Conservation (phyloP, 1,140 invertebrate genomes). For the Geopemphigus sp. region DNA sequence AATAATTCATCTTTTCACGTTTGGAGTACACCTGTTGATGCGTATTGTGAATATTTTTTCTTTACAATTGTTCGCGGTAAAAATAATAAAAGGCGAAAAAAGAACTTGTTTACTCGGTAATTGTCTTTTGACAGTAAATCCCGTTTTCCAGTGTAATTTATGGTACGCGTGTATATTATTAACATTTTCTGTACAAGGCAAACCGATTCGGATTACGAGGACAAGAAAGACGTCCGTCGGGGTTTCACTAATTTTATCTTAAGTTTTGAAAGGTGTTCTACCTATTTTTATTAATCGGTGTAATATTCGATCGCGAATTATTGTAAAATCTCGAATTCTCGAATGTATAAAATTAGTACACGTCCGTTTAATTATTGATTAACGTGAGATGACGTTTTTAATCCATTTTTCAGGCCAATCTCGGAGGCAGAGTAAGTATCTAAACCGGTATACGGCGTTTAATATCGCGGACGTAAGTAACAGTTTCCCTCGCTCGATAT, state of each 20-base stretch:
- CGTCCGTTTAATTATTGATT: neutral
- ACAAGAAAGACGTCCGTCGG: neutral
- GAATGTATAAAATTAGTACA: no score
- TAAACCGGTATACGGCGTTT: constrained; percentile 2
- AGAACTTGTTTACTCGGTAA: neutral
- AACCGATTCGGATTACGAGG: neutral
- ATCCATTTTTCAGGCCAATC: constrained; percentile 22
- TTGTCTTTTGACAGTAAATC: constrained; percentile 11
- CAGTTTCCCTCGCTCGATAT: neutral
- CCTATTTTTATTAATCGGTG: neutral
- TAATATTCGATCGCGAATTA: neutral
- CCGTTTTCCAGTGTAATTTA: neutral
- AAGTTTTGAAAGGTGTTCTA: neutral
- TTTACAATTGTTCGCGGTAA: neutral
- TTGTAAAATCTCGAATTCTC: neutral
- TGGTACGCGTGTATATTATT: neutral
- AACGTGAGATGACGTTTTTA: neutral
- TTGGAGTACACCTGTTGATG: constrained; percentile 16
- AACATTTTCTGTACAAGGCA: neutral
- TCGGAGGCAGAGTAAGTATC: constrained; percentile 45
- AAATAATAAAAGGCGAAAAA: constrained; percentile 19
- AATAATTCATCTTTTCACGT: constrained; percentile 2
- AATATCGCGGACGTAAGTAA: neutral
- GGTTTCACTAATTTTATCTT: neutral
- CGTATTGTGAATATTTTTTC: constrained; percentile 3